Evolutionary conservation across 2,113 vertebrate species (phyloP), one percentile per base, ranked within the genome.

Genomic region (Lucifuga dentata): DNA sequence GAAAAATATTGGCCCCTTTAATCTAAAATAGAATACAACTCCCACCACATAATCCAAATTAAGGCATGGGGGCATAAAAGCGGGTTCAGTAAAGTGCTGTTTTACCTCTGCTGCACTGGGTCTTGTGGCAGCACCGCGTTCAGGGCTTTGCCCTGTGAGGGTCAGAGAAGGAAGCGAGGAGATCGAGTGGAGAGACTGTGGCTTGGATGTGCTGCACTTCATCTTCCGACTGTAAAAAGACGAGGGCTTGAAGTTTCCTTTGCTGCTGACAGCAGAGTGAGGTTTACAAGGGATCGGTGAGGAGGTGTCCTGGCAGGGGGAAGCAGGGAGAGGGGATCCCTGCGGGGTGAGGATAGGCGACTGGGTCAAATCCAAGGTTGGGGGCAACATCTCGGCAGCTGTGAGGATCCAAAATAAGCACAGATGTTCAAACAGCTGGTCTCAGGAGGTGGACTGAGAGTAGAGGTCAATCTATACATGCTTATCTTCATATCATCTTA

Each of bases 341-440:
- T 63, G 83, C 3, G 80, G 91, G 73, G 65, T 88, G 77, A 86
- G 38, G 26, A 84, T 45, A 83, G 89, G 80, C 46, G 86, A 90
- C 67, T 38, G 32, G 38, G 74, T 63, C 66, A 81, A 67, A 40
- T 17, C 63, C 60, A 76, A 35, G 60, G 63, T 69, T 67, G 80
- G 78, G 45, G 46, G 68, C 65, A 77, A 88, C 76, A 79, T 86
- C 49, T 84, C 83, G 3, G 52, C 75, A 81, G 81, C 90, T 91
- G 79, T 32, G 8, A 77, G 24, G 55, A 45, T 82, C 58, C 67
- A 88, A 86, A 81, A 80, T 63, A 89, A 87, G 44, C 81, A 88
- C 85, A 89, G 90, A 86, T 91, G 88, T 83, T 91, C 63, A 87
- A 62, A 77, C 84, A 87, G 81, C 87, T 87, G 87, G 79, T 60